These are phyloP conservation scores for Ornithoptera alexandrae DNA, from an alignment of 2,888 invertebrate species.

Conservation along the genomic window DNA sequence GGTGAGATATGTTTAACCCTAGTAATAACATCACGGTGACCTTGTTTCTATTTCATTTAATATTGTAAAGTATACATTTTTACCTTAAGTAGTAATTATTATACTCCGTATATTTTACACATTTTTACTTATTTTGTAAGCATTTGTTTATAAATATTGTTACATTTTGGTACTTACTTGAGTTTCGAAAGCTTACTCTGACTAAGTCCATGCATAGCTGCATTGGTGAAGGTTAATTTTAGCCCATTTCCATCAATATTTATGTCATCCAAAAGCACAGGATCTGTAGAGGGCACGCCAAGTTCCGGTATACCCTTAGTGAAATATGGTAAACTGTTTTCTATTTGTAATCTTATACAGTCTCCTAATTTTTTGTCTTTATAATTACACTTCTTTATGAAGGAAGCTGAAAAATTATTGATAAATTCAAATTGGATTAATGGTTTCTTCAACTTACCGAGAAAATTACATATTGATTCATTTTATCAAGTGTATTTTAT, in stretches of 20 bases:
- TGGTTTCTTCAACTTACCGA: too few species aligned
- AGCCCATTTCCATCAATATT: constrained; percentile 62
- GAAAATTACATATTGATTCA: too few species aligned
- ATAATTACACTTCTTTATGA: constrained; percentile 58
- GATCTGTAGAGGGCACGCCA: constrained; percentile 63
- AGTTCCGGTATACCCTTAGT: constrained; percentile 64
- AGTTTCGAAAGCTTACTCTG: constrained; percentile 50
- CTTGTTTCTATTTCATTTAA: too few species aligned
- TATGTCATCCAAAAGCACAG: constrained; percentile 60
- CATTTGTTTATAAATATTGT: neutral
- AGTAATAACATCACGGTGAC: too few species aligned
- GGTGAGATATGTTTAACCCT: too few species aligned
- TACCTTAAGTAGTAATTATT: too few species aligned
- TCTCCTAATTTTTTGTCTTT: constrained; percentile 42
- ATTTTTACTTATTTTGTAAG: too few species aligned
- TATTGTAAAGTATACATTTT: too few species aligned
- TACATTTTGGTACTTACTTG: constrained; percentile 49
- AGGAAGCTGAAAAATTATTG: constrained; percentile 56
- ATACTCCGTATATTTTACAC: too few species aligned
- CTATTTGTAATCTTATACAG: constrained; percentile 60
- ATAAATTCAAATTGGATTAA: neutral
- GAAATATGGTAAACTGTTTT: constrained; percentile 51
- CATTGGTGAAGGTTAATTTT: constrained; percentile 53
- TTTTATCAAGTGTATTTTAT: too few species aligned
- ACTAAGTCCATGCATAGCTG: constrained; percentile 60